Evolutionary conservation across 2,113 vertebrate species (phyloP).

Genomic region (Leuciscus idus): DNA sequence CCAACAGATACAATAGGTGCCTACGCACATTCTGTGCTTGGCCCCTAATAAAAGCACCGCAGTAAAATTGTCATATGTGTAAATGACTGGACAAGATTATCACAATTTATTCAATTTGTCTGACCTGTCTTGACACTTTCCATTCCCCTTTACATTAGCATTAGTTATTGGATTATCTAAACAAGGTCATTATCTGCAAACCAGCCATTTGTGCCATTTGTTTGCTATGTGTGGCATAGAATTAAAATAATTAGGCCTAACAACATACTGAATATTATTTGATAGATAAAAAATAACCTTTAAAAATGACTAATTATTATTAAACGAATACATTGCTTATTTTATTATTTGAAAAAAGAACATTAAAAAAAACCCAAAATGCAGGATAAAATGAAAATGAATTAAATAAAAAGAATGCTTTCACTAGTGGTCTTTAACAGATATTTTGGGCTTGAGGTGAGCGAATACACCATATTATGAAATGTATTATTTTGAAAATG

Average conservation of each 20-base stretch:
- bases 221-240: not conserved
- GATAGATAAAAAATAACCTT: not conserved
- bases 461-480: not conserved
- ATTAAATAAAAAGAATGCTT: no score
- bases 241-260: not conserved
- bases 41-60: not conserved
- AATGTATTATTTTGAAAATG: not conserved
- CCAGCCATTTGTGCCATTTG: not conserved
- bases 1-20: no score
- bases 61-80: not conserved
- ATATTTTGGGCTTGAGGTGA: not conserved
- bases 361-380: not conserved
- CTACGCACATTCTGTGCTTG: no score
- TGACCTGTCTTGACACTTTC: not conserved
- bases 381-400: no score
- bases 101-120: not conserved
- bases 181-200: not conserved
- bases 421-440: no score
- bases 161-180: constrained; percentile 20
- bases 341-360: not conserved
- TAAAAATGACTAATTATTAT: not conserved
- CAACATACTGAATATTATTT: not conserved
- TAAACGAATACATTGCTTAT: not conserved
- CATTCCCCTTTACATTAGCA: not conserved
- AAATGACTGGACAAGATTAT: not conserved